These are phyloP conservation scores for Yponomeuta cagnagella DNA, from an alignment of 2,888 invertebrate species.

Conservation along the genomic window DNA sequence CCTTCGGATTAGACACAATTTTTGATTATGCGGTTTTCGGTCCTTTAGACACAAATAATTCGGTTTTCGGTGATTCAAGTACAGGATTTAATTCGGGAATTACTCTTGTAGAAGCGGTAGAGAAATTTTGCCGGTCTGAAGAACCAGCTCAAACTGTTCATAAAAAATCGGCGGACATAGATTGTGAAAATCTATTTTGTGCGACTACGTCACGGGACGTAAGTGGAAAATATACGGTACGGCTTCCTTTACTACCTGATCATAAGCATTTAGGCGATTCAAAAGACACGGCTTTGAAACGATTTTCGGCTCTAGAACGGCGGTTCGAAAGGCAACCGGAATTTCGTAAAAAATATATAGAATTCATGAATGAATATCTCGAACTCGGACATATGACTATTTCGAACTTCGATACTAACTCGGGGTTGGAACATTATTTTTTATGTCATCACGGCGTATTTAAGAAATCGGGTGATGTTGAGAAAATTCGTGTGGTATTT, in stretches of 20 bases:
- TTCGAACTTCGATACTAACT: not conserved
- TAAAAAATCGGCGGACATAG: not conserved
- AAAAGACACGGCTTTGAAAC: not conserved
- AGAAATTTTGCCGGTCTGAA: no score
- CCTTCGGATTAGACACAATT: no score
- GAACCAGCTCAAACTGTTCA: no score
- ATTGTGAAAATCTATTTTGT: not conserved
- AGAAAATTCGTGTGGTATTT: slow-evolving; percentile 7
- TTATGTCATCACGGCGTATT: slow-evolving; percentile 6
- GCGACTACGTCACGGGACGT: not conserved
- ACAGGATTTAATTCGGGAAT: no score
- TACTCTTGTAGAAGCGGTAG: no score
- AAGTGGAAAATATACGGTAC: not conserved
- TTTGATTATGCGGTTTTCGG: no score
- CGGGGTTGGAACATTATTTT: slow-evolving; percentile 1
- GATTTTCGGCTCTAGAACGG: not conserved
- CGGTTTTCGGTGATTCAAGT: no score
- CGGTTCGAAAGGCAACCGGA: not conserved
- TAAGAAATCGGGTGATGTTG: not conserved
- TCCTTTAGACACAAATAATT: no score
- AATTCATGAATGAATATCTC: slow-evolving; percentile 6
- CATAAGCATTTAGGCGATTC: not conserved
- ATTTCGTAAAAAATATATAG: not conserved
- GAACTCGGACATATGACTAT: slow-evolving; percentile 6
- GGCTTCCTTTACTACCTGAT: not conserved